Conservation (phyloP, 2,113 vertebrate genomes). For the Mus musculus region GRCm39 chr11:80494501-80495000, state of each 20-base stretch:
- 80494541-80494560: constrained; percentile 33
- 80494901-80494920: constrained; percentile 23
- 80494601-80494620: neutral
- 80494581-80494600: neutral
- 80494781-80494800: neutral
- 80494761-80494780: constrained; percentile 13
- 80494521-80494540: neutral
- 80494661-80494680: neutral
- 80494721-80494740: neutral
- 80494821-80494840: neutral
- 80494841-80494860: neutral
- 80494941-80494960: constrained; percentile 5
- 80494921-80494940: neutral
- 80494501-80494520: constrained; percentile 26
- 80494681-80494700: neutral
- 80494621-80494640: neutral
- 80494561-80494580: neutral
- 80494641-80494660: neutral
- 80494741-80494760: neutral
- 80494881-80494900: neutral
- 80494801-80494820: neutral
- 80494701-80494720: neutral
- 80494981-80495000: neutral
- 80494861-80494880: neutral
- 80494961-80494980: neutral